These are phyloP conservation scores for Dynastes grantii DNA, from an alignment of 2,888 invertebrate species.

Conservation along the genomic window DNA sequence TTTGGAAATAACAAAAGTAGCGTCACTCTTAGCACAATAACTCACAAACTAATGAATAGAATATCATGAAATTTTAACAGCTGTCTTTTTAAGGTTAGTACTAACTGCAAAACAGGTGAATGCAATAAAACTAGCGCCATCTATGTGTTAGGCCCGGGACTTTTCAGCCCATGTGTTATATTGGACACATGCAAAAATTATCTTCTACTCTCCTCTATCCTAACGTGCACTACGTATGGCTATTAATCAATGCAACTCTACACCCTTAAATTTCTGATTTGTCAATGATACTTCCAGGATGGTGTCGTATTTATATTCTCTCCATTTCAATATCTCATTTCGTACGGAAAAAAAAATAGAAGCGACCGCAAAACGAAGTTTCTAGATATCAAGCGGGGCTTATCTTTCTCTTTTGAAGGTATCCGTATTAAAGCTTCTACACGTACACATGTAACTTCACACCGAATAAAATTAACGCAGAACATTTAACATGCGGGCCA, in stretches of 20 bases:
- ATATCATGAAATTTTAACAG: no score
- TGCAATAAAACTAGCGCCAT: no score
- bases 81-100: no score
- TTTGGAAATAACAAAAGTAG: no score
- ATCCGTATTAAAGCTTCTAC: not conserved
- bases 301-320: not conserved
- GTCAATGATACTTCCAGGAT: constrained; percentile 3
- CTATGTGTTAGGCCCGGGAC: no score
- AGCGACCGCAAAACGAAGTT: not conserved
- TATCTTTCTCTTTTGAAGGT: not conserved
- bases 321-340: constrained; percentile 4
- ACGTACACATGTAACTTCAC: not conserved
- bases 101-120: no score
- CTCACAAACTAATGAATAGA: no score
- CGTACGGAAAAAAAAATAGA: not conserved
- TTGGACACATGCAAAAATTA: no score
- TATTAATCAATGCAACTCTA: not conserved
- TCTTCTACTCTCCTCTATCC: no score
- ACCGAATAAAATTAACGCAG: not conserved
- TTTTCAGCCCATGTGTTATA: no score
- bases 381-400: not conserved
- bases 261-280: not conserved
- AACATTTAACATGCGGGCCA: constrained; percentile 4
- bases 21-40: no score
- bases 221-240: no score